Conservation (phyloP, 2,888 invertebrate genomes). For the Peribatodes rhomboidaria region DNA sequence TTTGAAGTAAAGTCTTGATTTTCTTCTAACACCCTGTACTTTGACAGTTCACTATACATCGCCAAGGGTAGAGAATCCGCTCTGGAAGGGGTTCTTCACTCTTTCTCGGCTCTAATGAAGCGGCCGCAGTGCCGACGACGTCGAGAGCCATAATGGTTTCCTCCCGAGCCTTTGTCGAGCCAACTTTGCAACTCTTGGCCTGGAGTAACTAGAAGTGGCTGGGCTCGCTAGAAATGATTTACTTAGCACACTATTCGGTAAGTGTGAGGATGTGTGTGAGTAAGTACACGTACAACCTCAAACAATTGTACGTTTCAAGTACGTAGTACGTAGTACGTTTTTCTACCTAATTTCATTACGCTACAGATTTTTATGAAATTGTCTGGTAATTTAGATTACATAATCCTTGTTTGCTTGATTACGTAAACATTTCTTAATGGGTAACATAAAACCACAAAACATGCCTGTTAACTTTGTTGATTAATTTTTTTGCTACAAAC, state of each 20-base stretch:
- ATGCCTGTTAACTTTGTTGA: no score
- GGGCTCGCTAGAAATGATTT: constrained; percentile 50
- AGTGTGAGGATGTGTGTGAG: no score
- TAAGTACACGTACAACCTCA: no score
- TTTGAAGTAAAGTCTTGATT: background rate
- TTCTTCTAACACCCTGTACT: background rate
- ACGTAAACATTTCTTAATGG: no score
- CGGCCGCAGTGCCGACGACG: constrained; percentile 71
- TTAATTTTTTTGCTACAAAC: no score
- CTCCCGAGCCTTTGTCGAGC: constrained; percentile 80
- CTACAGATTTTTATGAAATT: no score
- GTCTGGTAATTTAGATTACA: no score
- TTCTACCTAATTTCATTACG: no score
- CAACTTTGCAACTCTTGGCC: constrained; percentile 78
- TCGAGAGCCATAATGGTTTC: constrained; percentile 82
- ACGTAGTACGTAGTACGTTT: no score
- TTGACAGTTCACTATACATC: constrained; percentile 21
- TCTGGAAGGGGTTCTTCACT: constrained; percentile 49
- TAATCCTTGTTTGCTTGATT: no score
- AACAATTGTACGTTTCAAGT: no score
- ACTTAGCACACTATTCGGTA: background rate
- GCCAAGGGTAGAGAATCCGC: constrained; percentile 14
- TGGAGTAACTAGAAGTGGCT: constrained; percentile 70
- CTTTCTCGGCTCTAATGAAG: constrained; percentile 77
- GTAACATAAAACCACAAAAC: no score